Evolutionary conservation across 1,140 invertebrate genomes (phyloP), one percentile per base, ranked within the genome.

Genomic region (Papilio glaucus): DNA sequence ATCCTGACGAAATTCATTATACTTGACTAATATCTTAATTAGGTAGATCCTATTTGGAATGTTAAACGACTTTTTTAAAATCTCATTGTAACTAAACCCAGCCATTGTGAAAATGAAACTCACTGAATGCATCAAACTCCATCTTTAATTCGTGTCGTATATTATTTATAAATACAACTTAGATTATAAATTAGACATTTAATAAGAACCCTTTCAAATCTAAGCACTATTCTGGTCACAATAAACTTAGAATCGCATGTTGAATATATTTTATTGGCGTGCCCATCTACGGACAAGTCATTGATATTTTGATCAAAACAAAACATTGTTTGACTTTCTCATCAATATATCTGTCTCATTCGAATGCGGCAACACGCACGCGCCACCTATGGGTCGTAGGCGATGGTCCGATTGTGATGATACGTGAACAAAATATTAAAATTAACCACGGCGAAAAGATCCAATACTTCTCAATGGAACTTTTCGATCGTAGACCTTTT

Each of bases 281-380:
- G 21, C 33, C 74, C 73, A 77, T 77, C 39, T 76, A 73, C 71
- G 74, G 75, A 26, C 45, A 68, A 70, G 73, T 73, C 72, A 76
- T 80, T 79, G 80, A 82, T 82, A 82, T 82, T 82, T 76, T 77
- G 78, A 79, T 79, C 73, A 77, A 77, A 81, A 79, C 77, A 81
- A 74, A 77, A 77, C 75, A 72, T 70, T 76, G 74, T 76, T 72
- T 72, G 69, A 75, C 76, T 82, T 82, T 84, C 82, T 79, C 80
- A 80, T 79, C 68, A 72, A 67, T 72, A 76, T 72, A 72, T 69
- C 68, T 72, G 45, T 73, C 73, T 61, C 33, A 76, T 84, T 78
- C 77, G 77, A 79, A 82, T 84, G 78, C 80, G 37, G 7, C 26
- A 42, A 53, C 78, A 75, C 77, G 76, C 45, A 10, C 72, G 45